These are phyloP conservation scores for Nixonia krombeini DNA, from an alignment of 1,140 invertebrate genomes.

Conservation along the genomic window DNA sequence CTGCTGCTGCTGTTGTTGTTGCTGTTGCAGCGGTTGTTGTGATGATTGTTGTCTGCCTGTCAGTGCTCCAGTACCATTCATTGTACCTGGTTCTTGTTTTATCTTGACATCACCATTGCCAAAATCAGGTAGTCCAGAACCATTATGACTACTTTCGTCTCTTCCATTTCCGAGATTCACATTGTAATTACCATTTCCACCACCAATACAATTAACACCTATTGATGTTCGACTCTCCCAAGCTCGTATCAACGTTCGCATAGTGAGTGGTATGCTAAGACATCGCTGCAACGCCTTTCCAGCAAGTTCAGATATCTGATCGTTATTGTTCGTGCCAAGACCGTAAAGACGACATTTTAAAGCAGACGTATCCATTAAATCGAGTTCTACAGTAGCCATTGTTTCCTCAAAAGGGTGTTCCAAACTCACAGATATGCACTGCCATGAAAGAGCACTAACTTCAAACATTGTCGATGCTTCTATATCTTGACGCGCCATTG, in stretches of 20 bases:
- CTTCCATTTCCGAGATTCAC: constrained; percentile 57
- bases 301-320: constrained; percentile 81
- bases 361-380: constrained; percentile 85
- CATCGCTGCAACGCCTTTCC: constrained; percentile 91
- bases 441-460: constrained; percentile 89
- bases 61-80: constrained; percentile 60
- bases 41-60: constrained; percentile 57
- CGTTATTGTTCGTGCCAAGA: constrained; percentile 71
- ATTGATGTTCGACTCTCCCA: constrained; percentile 70
- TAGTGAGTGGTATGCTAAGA: constrained; percentile 91
- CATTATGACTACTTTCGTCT: constrained; percentile 64
- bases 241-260: constrained; percentile 73
- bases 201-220: constrained; percentile 58
- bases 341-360: constrained; percentile 77
- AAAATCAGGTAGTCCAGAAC: constrained; percentile 68
- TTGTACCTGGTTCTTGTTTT: constrained; percentile 71
- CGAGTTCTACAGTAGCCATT: constrained; percentile 92
- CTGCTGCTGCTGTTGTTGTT: constrained; percentile 60
- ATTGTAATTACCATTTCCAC: constrained; percentile 67
- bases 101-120: constrained; percentile 71
- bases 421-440: constrained; percentile 90
- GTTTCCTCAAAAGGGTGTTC: constrained; percentile 94
- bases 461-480: constrained; percentile 91
- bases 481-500: constrained; percentile 76
- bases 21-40: constrained; percentile 47